Evolutionary conservation across 2,113 vertebrate genomes (phyloP), one percentile per base, ranked within the genome.

Genomic region (Panthera leo): DNA sequence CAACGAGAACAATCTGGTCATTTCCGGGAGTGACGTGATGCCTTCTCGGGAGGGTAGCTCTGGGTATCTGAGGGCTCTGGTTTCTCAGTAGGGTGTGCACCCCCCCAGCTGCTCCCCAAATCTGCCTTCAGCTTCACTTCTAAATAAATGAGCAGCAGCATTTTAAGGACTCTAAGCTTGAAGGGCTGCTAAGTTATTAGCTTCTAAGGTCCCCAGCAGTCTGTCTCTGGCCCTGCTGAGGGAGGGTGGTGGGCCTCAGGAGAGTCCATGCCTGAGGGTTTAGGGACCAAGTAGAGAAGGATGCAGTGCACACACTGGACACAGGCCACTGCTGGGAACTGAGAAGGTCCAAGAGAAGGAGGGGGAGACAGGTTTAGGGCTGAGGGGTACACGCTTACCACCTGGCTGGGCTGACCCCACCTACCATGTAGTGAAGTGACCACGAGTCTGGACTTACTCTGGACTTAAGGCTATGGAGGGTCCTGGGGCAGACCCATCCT

Each of bases 11-110:
- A 27, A n/a, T 61, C 42, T 51, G 42, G 76, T 53, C 42, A 83
- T 8, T 31, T 61, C 34, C 7, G 76, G 31, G 34, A 10, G 5
- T 67, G 12, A 25, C 2, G 0, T n/a, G 68, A 4, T 45, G 85
- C 12, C 51, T 67, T 78, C 70, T 67, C 7, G 3, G 39, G 19
- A 70, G 27, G 31, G 73, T 2, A 12, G 5, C 7, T 53, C 12
- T 23, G 55, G 21, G 84, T 75, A n/a, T 9, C 34, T 0, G 14
- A 91, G 51, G n/a, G 10, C 18, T 16, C 11, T 1, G 0, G 8
- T 18, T 48, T 92, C 34, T 67, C 29, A 53, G 1, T 6, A 25
- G n/a, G 27, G 2, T 61, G 1, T 34, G 31, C 4, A 21, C 29
- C 25, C n/a, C 39, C 79, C n/a, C 19, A 68, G 58, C 2, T 14